A percentile compares a stretch with the other conserved stretches of the same genome.
Evolutionary conservation across 2,797 vertebrate species (phyloP).

Genomic region (Tokudaia tokunoshimensis): DNA sequence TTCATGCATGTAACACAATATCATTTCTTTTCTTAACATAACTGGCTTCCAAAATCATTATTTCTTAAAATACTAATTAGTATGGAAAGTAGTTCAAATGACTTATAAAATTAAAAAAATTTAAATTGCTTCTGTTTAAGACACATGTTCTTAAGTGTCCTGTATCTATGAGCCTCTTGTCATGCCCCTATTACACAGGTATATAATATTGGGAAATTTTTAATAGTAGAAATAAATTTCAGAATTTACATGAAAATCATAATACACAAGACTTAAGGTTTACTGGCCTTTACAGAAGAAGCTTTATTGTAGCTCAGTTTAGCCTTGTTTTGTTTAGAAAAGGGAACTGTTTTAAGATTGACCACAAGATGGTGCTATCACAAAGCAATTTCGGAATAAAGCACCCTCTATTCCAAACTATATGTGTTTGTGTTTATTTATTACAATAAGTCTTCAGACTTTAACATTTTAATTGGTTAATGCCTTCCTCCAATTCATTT

Average conservation of each 20-base stretch:
- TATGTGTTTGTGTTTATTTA: not conserved
- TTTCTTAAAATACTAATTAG: not conserved
- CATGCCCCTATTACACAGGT: not conserved
- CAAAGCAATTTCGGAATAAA: slow-evolving; percentile 59
- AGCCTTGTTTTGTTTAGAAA: not conserved
- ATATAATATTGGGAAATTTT: not conserved
- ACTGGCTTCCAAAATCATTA: not conserved
- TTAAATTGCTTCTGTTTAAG: not conserved
- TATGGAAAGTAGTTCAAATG: not conserved
- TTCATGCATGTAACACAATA: not conserved
- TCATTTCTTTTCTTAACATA: not conserved
- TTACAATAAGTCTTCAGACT: not conserved
- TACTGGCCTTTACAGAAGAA: not conserved
- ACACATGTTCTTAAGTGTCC: not conserved
- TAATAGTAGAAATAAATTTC: not conserved
- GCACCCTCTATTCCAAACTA: not conserved
- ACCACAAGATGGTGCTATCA: slow-evolving; percentile 74
- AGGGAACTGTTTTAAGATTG: not conserved
- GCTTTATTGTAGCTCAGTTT: not conserved
- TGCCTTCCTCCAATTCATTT: not conserved
- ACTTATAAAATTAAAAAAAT: not conserved
- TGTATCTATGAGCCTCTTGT: not conserved
- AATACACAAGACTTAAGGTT: not conserved
- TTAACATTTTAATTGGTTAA: not conserved
- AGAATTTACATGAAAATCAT: not conserved